phyloP scores from a whole-genome alignment of 2,113 vertebrate genomes.

The Platycercus adscitus region DNA sequence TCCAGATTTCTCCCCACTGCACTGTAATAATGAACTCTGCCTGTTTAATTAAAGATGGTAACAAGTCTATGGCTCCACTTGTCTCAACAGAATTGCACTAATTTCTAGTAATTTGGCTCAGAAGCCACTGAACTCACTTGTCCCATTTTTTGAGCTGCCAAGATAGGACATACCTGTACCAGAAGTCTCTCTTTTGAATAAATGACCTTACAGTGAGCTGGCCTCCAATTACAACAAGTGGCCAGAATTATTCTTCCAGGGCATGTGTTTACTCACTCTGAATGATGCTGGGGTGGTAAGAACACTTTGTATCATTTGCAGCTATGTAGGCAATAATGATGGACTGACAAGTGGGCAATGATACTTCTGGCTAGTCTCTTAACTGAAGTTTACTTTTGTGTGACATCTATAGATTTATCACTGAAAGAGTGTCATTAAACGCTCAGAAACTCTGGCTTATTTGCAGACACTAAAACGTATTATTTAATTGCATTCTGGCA shows the following conservation, averaged over 20 bases:
- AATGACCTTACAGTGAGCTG: neutral
- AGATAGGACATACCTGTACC: neutral
- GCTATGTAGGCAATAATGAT: neutral
- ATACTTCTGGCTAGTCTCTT: neutral
- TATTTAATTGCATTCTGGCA: neutral
- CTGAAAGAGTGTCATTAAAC: neutral
- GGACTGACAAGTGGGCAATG: accelerated
- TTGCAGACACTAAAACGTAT: neutral
- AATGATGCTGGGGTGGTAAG: neutral
- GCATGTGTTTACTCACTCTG: neutral
- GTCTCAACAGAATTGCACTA: neutral
- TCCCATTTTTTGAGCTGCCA: neutral
- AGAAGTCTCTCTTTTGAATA: neutral
- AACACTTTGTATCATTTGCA: neutral
- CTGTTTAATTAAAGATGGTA: neutral
- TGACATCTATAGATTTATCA: neutral
- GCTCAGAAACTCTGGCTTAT: neutral
- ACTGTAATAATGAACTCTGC: neutral
- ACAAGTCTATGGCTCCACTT: neutral
- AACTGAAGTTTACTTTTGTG: neutral
- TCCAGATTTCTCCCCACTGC: neutral
- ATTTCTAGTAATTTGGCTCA: neutral
- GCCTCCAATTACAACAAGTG: neutral
- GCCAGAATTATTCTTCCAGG: neutral
- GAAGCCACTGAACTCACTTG: neutral